phyloP scores from a whole-genome alignment of 2,888 invertebrate genomes.

The Lypha dubia region DNA sequence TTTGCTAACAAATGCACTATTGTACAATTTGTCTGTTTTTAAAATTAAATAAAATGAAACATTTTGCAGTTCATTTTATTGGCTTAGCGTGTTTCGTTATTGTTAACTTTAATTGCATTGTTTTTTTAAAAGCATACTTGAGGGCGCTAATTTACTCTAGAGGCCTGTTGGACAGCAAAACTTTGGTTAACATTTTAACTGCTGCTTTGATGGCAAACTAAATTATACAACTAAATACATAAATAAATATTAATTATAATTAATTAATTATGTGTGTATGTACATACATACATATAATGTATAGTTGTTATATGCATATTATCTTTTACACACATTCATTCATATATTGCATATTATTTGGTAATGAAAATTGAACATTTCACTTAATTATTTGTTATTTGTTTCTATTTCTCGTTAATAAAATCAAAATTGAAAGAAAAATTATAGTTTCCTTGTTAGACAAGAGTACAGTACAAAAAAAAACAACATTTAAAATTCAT shows the following conservation, averaged over 20 bases:
- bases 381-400: too few relatives aligned
- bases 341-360: too few relatives aligned
- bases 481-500: too few relatives aligned
- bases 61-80: background rate
- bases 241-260: too few relatives aligned
- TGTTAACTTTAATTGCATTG: slow-evolving; percentile 13
- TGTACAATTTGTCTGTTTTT: background rate
- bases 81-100: background rate
- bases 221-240: background rate
- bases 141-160: background rate
- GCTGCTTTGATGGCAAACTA: background rate
- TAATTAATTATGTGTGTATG: background rate
- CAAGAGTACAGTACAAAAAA: too few relatives aligned
- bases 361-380: too few relatives aligned
- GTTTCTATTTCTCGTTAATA: too few relatives aligned
- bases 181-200: background rate
- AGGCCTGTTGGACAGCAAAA: background rate
- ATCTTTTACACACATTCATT: too few relatives aligned
- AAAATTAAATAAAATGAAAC: background rate
- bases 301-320: too few relatives aligned
- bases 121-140: slow-evolving; percentile 34
- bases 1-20: background rate
- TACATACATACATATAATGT: too few relatives aligned
- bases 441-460: too few relatives aligned
- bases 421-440: too few relatives aligned